Percentiles rank a stretch among this genome's conserved stretches.
phyloP scores from a whole-genome alignment of 2,113 vertebrate species.

The Azemiops feae region DNA sequence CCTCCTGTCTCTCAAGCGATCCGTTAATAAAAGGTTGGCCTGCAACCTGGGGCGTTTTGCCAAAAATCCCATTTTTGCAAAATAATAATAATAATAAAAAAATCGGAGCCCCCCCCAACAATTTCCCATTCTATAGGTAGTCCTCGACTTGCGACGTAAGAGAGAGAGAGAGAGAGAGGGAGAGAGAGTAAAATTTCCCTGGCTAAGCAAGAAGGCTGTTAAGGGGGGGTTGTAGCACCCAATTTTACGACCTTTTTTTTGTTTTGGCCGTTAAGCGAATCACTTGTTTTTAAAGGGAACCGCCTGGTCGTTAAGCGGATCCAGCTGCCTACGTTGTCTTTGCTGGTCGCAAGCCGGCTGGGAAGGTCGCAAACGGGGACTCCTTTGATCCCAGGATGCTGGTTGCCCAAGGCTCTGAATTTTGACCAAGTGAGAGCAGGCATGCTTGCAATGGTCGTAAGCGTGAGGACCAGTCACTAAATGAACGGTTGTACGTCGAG shows the following conservation, averaged over 20 bases:
- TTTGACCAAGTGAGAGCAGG: too few relatives aligned
- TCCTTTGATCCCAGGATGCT: too few relatives aligned
- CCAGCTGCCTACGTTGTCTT: rapidly evolving
- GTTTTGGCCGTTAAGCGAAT: background rate
- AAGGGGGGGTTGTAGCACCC: rapidly evolving
- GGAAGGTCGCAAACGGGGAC: background rate
- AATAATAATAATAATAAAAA: too few relatives aligned
- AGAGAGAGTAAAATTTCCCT: background rate
- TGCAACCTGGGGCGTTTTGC: too few relatives aligned
- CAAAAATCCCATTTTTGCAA: too few relatives aligned
- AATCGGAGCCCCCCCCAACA: background rate
- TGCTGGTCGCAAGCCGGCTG: background rate
- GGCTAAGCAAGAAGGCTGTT: background rate
- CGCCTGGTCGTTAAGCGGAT: background rate
- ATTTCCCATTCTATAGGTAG: background rate
- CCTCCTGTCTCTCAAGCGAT: rapidly evolving
- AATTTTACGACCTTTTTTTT: background rate
- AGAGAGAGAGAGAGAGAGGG: background rate
- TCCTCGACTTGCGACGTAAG: background rate
- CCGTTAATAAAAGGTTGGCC: background rate
- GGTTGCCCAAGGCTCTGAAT: too few relatives aligned
- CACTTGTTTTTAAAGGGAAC: background rate
- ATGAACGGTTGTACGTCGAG: background rate
- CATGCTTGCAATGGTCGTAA: background rate
- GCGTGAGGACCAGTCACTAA: background rate